phyloP scores from a whole-genome alignment of 2,113 vertebrate genomes.

The Loxodonta africana region DNA sequence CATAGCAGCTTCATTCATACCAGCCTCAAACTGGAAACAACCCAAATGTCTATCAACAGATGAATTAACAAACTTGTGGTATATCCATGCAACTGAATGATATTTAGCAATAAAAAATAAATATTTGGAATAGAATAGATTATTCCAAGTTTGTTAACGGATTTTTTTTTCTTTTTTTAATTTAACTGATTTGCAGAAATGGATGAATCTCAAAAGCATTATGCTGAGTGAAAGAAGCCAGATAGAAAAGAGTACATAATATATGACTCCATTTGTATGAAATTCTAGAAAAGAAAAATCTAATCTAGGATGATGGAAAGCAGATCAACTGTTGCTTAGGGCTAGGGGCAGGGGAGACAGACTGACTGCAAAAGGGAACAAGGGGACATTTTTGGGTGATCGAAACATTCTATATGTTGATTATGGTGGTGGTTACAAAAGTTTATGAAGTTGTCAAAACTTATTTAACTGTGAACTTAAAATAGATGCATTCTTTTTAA shows the following conservation, averaged over 20 bases:
- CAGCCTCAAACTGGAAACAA: too few relatives aligned
- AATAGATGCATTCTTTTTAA: not conserved
- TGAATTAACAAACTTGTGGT: not conserved
- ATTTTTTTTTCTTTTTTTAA: not conserved
- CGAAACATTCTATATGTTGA: not conserved
- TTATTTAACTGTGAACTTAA: conserved; percentile 16
- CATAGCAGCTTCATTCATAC: too few relatives aligned
- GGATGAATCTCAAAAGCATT: conserved; percentile 27
- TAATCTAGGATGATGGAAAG: not conserved
- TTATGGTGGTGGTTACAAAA: not conserved
- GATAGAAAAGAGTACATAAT: too few relatives aligned
- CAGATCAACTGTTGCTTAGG: not conserved
- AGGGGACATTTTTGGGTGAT: not conserved
- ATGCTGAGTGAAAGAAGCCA: not conserved
- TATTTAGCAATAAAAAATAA: conserved; percentile 28
- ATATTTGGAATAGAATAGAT: not conserved
- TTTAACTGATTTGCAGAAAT: not conserved
- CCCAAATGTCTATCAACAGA: not conserved
- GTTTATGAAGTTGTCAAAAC: conserved; percentile 12
- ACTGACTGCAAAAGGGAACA: not conserved
- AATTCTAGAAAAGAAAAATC: conserved; percentile 13
- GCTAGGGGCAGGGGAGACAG: not conserved
- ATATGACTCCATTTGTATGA: not conserved
- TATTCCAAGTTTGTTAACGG: not conserved
- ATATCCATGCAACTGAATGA: not conserved